Conservation (phyloP, 2,113 vertebrate species). For the Pollimyrus isidori region DNA sequence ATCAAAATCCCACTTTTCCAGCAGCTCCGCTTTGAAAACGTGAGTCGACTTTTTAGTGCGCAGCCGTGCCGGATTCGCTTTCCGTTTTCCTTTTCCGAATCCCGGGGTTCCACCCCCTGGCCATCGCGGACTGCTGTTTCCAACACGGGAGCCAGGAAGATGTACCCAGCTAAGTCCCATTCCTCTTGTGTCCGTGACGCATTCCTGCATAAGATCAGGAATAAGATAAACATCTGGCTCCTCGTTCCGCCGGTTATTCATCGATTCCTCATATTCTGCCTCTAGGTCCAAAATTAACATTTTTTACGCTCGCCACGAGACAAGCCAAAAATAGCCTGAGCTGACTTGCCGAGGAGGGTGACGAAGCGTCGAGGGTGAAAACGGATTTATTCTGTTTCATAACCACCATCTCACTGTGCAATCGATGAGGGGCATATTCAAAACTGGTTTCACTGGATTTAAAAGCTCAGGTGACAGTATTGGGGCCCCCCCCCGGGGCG, state of each 20-base stretch:
- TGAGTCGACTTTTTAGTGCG: neutral
- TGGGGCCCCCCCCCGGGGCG: too few relatives aligned
- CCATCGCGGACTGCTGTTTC: neutral
- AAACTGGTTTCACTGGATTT: neutral
- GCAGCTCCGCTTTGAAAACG: neutral
- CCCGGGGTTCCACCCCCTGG: neutral
- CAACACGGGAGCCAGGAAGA: neutral
- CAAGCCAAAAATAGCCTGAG: neutral
- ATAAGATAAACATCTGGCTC: constrained; percentile 4
- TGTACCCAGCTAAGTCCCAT: neutral
- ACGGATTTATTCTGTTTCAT: neutral
- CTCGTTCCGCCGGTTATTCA: neutral
- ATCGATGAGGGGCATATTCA: neutral
- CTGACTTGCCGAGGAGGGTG: neutral
- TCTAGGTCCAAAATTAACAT: neutral
- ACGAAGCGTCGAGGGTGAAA: neutral
- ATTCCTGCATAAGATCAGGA: neutral
- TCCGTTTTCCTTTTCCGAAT: constrained; percentile 8
- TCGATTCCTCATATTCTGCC: neutral
- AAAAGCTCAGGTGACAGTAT: neutral
- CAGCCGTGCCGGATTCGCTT: neutral
- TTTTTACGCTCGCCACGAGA: neutral
- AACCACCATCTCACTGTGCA: too few relatives aligned
- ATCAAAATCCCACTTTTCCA: neutral
- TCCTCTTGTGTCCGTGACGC: neutral